phyloP scores from a whole-genome alignment of 2,888 invertebrate species.

The Drosophila ezoana region DNA sequence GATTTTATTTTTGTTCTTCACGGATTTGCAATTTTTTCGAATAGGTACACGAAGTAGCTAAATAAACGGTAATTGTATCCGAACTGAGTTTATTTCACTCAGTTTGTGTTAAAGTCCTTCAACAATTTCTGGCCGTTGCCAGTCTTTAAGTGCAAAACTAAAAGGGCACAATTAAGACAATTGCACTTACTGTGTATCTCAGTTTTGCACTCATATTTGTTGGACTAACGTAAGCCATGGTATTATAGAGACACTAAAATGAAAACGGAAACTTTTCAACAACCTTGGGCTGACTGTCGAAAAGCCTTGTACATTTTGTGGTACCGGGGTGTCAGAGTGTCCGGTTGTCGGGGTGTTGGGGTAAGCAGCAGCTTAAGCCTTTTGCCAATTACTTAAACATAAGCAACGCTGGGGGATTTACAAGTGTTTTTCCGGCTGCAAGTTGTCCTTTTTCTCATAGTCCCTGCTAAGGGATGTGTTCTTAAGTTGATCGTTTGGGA shows the following conservation, averaged over 20 bases:
- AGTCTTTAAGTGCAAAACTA: not conserved
- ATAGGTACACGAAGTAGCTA: not conserved
- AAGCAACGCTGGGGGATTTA: conserved; percentile 71
- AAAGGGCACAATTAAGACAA: conserved; percentile 2
- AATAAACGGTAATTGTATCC: conserved; percentile 7
- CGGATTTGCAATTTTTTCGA: conserved; percentile 7
- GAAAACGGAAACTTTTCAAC: conserved; percentile 38
- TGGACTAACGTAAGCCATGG: conserved; percentile 21
- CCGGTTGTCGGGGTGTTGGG: conserved; percentile 12
- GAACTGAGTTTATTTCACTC: not conserved
- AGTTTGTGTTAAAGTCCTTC: conserved; percentile 4
- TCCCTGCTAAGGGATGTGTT: conserved; percentile 33
- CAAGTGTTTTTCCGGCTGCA: conserved; percentile 60
- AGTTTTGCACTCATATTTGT: conserved; percentile 34
- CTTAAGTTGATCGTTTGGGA: conserved; percentile 51
- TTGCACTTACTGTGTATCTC: conserved; percentile 18
- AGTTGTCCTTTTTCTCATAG: conserved; percentile 20
- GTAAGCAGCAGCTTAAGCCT: conserved; percentile 61
- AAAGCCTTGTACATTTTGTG: conserved; percentile 41
- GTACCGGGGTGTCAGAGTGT: conserved; percentile 2
- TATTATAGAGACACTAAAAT: conserved; percentile 23
- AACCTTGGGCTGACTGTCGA: conserved; percentile 15
- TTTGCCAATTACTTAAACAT: conserved; percentile 79
- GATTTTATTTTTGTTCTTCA: conserved; percentile 64
- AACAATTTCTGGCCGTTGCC: not conserved